Percentiles rank a stretch among this genome's conserved stretches.
phyloP scores from a whole-genome alignment of 1,140 invertebrate species.

The Popillia japonica region DNA sequence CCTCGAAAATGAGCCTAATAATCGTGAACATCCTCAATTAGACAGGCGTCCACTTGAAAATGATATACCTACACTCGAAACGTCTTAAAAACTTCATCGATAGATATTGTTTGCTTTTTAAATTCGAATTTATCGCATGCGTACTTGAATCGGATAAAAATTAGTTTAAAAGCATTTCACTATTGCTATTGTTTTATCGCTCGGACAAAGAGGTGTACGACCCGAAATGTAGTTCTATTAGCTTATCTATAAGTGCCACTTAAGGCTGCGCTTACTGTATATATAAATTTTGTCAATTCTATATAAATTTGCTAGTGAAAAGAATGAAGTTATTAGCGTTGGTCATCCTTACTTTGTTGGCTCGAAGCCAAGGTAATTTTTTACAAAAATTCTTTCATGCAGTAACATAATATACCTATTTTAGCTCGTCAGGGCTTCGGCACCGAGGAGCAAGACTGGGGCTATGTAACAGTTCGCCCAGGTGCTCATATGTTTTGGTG shows the following conservation, averaged over 20 bases:
- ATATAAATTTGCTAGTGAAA: background rate
- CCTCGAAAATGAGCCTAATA: background rate
- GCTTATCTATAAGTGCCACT: conserved; percentile 1
- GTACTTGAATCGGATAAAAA: background rate
- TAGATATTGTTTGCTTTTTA: background rate
- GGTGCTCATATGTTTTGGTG: conserved; percentile 85
- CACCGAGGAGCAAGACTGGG: conserved; percentile 73
- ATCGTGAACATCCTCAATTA: conserved; percentile 5
- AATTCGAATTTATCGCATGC: background rate
- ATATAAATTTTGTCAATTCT: background rate
- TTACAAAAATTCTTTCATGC: background rate
- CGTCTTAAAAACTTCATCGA: background rate
- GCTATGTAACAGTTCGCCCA: conserved; percentile 71
- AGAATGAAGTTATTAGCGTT: conserved; percentile 29
- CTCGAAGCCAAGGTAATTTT: conserved; percentile 26
- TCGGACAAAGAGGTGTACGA: background rate
- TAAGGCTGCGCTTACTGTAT: background rate
- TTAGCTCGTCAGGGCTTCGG: conserved; percentile 62
- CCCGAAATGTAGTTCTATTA: background rate
- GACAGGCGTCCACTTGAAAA: background rate
- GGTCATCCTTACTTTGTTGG: background rate
- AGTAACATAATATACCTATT: too few relatives aligned
- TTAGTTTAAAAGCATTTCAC: background rate
- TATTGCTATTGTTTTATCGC: background rate
- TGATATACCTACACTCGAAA: background rate